Evolutionary conservation across 23 tunicate genomes (phyloP).

Genomic region (Halocynthia aurantium): DNA sequence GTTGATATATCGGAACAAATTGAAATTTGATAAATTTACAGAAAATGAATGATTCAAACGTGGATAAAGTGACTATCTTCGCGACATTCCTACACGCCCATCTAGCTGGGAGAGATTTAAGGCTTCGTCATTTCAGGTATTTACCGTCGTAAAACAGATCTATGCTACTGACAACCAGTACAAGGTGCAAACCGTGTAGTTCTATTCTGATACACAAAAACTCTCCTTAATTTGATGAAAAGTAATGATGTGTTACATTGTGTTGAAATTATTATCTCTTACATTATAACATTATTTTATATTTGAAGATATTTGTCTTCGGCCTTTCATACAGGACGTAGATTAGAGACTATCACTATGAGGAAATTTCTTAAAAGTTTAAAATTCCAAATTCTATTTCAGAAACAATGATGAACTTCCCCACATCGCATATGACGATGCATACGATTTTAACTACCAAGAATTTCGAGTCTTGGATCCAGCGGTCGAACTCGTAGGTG

Average conservation of each 20-base stretch:
- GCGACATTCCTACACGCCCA: constrained; percentile 29
- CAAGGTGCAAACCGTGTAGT: too few relatives aligned
- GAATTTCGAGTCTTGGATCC: constrained; percentile 28
- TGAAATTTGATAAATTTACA: background rate
- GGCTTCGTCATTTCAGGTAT: constrained; percentile 42
- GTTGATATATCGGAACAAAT: too few relatives aligned
- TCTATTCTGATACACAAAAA: too few relatives aligned
- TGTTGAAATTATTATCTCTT: background rate
- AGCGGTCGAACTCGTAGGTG: constrained; percentile 1
- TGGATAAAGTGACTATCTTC: constrained; percentile 30
- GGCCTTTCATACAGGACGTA: too few relatives aligned
- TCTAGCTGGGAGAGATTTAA: constrained; percentile 17
- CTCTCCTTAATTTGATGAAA: too few relatives aligned
- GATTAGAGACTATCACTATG: background rate
- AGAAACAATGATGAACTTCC: constrained; percentile 46
- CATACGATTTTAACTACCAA: constrained; percentile 67
- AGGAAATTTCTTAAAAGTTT: background rate
- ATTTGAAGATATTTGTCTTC: background rate
- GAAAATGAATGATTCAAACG: constrained; percentile 15
- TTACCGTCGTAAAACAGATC: background rate
- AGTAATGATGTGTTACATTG: too few relatives aligned
- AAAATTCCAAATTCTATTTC: background rate
- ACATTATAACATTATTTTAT: background rate
- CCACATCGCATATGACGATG: constrained; percentile 15
- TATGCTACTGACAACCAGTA: background rate